Evolutionary conservation across 2,797 vertebrate genomes (phyloP).

Genomic region (Sebastes taczanowskii): DNA sequence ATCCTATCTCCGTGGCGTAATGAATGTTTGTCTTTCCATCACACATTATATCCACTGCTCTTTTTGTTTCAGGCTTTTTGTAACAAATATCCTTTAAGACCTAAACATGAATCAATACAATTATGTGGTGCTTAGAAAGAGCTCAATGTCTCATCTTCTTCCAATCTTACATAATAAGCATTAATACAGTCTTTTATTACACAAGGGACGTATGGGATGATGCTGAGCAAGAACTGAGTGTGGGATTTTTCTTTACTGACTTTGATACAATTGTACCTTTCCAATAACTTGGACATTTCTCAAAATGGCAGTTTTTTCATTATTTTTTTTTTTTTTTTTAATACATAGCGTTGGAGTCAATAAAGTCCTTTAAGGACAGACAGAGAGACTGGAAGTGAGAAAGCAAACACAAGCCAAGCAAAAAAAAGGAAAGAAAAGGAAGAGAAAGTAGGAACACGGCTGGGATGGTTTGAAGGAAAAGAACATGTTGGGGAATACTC

Average conservation of each 20-base stretch:
- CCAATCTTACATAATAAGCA: constrained; percentile 9
- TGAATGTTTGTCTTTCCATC: not conserved
- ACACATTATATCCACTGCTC: not conserved
- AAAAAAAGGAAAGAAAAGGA: not conserved
- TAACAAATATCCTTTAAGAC: not conserved
- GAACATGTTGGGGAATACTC: not conserved
- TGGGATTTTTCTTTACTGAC: constrained; percentile 4
- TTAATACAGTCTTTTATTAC: constrained; percentile 11
- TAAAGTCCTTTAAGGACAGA: not conserved
- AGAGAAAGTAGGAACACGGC: not conserved
- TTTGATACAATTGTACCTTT: constrained; percentile 12
- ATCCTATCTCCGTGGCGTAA: not conserved
- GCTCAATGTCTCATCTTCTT: not conserved
- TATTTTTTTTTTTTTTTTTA: not conserved
- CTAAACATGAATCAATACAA: not conserved
- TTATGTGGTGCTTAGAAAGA: not conserved
- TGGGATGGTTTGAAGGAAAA: not conserved
- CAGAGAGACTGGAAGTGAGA: not conserved
- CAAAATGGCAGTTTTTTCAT: not conserved
- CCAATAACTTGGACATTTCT: not conserved
- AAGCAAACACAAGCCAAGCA: not conserved
- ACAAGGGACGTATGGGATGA: not conserved
- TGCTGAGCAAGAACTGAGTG: constrained; percentile 11
- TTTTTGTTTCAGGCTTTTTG: not conserved
- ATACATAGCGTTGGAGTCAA: not conserved